Percentiles rank a stretch among this genome's conserved stretches.
These are phyloP conservation scores for Cyphomyrmex costatus DNA, from an alignment of 1,140 invertebrate genomes.

Conservation along the genomic window DNA sequence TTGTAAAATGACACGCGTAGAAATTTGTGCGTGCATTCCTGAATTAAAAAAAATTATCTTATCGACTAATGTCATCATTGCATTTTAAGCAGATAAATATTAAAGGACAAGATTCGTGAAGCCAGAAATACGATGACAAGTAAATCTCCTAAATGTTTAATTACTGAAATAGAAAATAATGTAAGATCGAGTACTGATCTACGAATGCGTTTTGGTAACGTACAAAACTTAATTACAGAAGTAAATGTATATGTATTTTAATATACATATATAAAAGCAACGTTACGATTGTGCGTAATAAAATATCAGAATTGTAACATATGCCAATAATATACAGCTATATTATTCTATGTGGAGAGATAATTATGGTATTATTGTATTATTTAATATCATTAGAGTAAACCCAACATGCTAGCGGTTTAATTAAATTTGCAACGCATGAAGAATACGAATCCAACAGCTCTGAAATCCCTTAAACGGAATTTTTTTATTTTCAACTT, in stretches of 20 bases:
- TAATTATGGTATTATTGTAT: background rate
- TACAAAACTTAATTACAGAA: conserved; percentile 34
- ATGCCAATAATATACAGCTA: conserved; percentile 1
- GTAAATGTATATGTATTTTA: background rate
- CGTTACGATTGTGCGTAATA: conserved; percentile 49
- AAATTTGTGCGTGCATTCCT: background rate
- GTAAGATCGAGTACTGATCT: conserved; percentile 27
- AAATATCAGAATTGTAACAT: conserved; percentile 20
- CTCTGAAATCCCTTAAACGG: no score
- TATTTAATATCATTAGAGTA: background rate
- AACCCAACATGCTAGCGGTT: background rate
- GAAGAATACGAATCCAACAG: background rate
- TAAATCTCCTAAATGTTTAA: background rate
- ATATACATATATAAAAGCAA: conserved; percentile 26
- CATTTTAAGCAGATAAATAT: conserved; percentile 6
- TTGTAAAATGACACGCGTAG: conserved; percentile 32
- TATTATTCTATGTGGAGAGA: background rate
- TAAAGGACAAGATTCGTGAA: background rate
- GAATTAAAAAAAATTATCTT: conserved; percentile 16
- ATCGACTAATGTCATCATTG: conserved; percentile 11
- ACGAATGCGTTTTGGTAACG: conserved; percentile 2
- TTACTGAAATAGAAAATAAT: background rate
- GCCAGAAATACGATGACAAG: background rate
- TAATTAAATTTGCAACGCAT: conserved; percentile 8
- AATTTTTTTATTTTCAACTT: conserved; percentile 2